Evolutionary conservation across 2,888 invertebrate species (phyloP), one percentile per base, ranked within the genome.

Genomic region (Onchidella celtica): DNA sequence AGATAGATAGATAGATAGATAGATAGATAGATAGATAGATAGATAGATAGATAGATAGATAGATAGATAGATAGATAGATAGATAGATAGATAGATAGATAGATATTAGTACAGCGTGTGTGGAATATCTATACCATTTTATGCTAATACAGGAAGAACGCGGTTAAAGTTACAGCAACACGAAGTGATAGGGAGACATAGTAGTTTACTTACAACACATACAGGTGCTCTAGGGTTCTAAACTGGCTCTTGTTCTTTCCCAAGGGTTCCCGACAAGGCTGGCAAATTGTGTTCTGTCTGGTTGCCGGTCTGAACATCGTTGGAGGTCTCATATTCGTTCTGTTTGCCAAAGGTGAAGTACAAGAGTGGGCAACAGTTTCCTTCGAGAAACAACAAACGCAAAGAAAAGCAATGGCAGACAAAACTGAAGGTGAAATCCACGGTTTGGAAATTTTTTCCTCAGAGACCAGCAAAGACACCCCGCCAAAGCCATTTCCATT

Each of bases 281-380:
- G 98, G 98, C 95, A 96, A 82, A 94, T 95, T 47, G 96, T 98
- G 2, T 97, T 97, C 93, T 96, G 96, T 93, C 96, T 97, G 88
- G 95, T 97, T 0, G 96, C 96, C 86, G 95, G 95, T 6, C 89
- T 93, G 29, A 90, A 93, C 74, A 83, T 92, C 29, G 80, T 88
- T n/a, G 93, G 94, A 3, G 91, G 93, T 0, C 40, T 92, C 11
- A 77, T 93, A 70, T 94, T 92, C 87, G 86, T 86, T 17, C 6
- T 91, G 2, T 89, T 93, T 36, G 92, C 89, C 21, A 85, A 87
- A 29, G 93, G 89, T 0, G 87, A 88, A 32, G 82, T 85, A 40
- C 87, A 87, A 65, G 81, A 85, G n/a, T 88, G 88, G 88, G 86
- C 87, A 27, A 80, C 79, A 38, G 61, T 68, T 0, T 47, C 76